Percentiles rank a stretch among this genome's conserved stretches.
phyloP scores from a whole-genome alignment of 1,140 invertebrate species.

The Cydia strobilella region DNA sequence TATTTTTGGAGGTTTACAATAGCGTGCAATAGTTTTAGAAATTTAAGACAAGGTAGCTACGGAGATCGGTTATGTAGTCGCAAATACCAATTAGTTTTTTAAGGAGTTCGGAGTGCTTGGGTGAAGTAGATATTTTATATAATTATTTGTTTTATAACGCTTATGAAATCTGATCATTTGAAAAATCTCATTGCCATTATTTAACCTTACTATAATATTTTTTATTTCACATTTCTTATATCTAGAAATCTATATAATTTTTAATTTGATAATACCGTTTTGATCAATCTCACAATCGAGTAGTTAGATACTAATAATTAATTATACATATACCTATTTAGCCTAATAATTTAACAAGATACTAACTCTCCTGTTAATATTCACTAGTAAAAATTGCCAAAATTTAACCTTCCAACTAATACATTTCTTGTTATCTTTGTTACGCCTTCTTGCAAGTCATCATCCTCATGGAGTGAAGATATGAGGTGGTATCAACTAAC shows the following conservation, averaged over 20 bases:
- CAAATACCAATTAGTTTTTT: slow-evolving; percentile 14
- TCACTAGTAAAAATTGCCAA: slow-evolving; percentile 69
- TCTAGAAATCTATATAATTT: slow-evolving; percentile 23
- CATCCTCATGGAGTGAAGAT: slow-evolving; percentile 43
- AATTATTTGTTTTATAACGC: neutral
- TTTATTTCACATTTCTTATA: neutral
- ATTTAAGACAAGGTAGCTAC: slow-evolving; percentile 7
- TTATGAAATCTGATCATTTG: neutral
- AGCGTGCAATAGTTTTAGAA: slow-evolving; percentile 31
- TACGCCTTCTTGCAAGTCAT: slow-evolving; percentile 51
- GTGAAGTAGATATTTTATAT: neutral
- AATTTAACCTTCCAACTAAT: slow-evolving; percentile 62
- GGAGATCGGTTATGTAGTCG: slow-evolving; percentile 2
- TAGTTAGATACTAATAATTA: slow-evolving; percentile 61
- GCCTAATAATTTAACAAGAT: slow-evolving; percentile 57
- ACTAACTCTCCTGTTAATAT: slow-evolving; percentile 63
- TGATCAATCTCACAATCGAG: slow-evolving; percentile 55
- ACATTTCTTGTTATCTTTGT: slow-evolving; percentile 66
- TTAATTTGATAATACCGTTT: slow-evolving; percentile 32
- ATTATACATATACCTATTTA: slow-evolving; percentile 51
- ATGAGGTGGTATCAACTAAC: slow-evolving; percentile 27
- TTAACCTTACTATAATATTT: neutral
- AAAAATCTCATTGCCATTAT: slow-evolving; percentile 4
- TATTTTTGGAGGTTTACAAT: slow-evolving; percentile 15
- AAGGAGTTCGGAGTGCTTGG: slow-evolving; percentile 19